phyloP scores from a whole-genome alignment of 2,797 vertebrate species.

The Sebastolobus altivelis region DNA sequence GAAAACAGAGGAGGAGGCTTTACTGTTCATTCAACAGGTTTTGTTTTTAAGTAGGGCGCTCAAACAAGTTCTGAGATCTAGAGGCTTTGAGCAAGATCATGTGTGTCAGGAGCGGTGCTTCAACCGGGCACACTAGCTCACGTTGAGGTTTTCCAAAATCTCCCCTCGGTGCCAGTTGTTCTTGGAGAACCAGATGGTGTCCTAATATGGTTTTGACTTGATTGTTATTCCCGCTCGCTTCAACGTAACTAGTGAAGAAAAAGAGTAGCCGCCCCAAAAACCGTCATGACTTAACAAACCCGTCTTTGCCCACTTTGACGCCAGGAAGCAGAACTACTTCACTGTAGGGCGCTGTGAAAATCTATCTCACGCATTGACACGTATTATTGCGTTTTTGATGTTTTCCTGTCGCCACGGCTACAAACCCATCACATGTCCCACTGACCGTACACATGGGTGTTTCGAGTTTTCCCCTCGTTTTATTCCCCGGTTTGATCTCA shows the following conservation, averaged over 20 bases:
- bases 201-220: conserved; percentile 61
- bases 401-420: conserved; percentile 67
- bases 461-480: conserved; percentile 29
- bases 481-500: conserved; percentile 34
- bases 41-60: conserved; percentile 50
- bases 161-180: conserved; percentile 64
- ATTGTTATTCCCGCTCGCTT: conserved; percentile 38
- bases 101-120: conserved; percentile 38
- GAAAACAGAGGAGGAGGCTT: conserved; percentile 29
- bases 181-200: conserved; percentile 61
- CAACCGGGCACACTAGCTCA: conserved; percentile 31
- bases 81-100: conserved; percentile 58
- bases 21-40: conserved; percentile 2
- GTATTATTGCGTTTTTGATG: conserved; percentile 47
- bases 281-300: conserved; percentile 27
- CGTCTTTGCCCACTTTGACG: conserved; percentile 14
- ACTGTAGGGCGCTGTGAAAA: conserved; percentile 1
- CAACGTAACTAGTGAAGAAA: conserved; percentile 1
- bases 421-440: conserved; percentile 49
- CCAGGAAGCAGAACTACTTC: conserved; percentile 29
- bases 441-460: conserved; percentile 11
- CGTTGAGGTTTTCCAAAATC: conserved; percentile 38
- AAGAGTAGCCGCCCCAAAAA: conserved; percentile 19
- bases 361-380: conserved; percentile 13
- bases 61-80: conserved; percentile 42